These are phyloP conservation scores for Coelinius sp. DNA, from an alignment of 2,888 invertebrate species.

Conservation along the genomic window DNA sequence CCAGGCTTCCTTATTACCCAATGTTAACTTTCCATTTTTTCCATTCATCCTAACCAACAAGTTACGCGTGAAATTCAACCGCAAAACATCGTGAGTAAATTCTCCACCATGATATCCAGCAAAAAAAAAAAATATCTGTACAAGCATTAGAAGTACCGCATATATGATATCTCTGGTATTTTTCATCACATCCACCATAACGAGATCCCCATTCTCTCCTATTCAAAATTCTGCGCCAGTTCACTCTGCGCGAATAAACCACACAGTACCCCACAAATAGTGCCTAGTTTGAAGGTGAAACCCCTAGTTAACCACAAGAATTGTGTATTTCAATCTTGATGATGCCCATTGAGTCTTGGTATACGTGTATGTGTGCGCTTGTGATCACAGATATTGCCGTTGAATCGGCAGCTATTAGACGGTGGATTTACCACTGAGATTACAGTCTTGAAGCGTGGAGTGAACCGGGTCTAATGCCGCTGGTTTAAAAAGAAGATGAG, in stretches of 20 bases:
- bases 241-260: constrained; percentile 12
- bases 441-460: constrained; percentile 34
- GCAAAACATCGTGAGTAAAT: constrained; percentile 36
- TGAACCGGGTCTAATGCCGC: constrained; percentile 16
- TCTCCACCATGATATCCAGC: background rate
- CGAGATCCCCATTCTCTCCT: background rate
- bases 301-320: constrained; percentile 14
- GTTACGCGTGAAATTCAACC: constrained; percentile 31
- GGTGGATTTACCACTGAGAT: constrained; percentile 50
- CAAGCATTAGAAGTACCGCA: constrained; percentile 25
- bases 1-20: background rate
- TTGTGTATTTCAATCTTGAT: constrained; percentile 48
- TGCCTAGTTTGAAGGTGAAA: constrained; percentile 14
- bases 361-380: constrained; percentile 23
- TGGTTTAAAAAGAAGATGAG: constrained; percentile 2
- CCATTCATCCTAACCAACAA: constrained; percentile 19
- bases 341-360: constrained; percentile 23
- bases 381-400: constrained; percentile 41
- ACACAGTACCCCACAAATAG: constrained; percentile 1
- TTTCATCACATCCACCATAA: constrained; percentile 42
- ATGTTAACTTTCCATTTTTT: background rate
- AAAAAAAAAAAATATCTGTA: background rate
- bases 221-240: constrained; percentile 15
- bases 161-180: constrained; percentile 40
- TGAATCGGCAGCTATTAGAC: constrained; percentile 50